Evolutionary conservation across 2,113 vertebrate species (phyloP), one percentile per base, ranked within the genome.

Genomic region (Phocoena sinus): DNA sequence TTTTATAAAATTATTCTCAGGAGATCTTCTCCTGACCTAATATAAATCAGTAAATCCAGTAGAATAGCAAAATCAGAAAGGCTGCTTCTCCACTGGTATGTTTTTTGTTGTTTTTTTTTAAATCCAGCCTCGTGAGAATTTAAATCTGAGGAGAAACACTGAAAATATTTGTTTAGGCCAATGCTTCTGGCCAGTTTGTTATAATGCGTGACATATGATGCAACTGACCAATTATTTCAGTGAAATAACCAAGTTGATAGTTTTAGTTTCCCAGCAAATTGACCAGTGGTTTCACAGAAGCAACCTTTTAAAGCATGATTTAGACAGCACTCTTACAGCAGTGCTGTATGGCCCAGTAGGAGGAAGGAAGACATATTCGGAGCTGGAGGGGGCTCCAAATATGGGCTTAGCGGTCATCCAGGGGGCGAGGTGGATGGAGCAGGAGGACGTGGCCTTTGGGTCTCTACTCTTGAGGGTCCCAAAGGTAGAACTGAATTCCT

Each of bases 1-100:
- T 96, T 96, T 95, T 91, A 77, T 67, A 84, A 96, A 96, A 73
- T 76, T 67, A 93, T 91, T 91, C 85, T 88, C 60, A 21, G 63
- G 77, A 96, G 82, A 85, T 82, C 74, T 77, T 93, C 25, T 81
- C n/a, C 76, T 81, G 84, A 87, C 58, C 60, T 79, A 63, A 74
- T 88, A 94, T 74, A 93, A 68, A 68, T 56, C 74, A 74, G 89
- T 56, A 79, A 95, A 83, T 88, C 83, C 6, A 47, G 26, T 33
- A 92, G 70, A 79, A 44, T 10, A 79, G 47, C 76, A 79, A n/a
- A 50, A 36, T 63, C 63, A 88, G 58, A 71, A 92, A 68, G 81
- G 3, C 26, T 89, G 74, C 21, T 71, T 58, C 50, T 87, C 31
- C 62, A 63, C 13, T 63, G 81, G 38, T 36, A 33, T 53, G 53